These are phyloP conservation scores for Cataglyphis albicans DNA, from an alignment of 2,888 invertebrate genomes.

Conservation along the genomic window DNA sequence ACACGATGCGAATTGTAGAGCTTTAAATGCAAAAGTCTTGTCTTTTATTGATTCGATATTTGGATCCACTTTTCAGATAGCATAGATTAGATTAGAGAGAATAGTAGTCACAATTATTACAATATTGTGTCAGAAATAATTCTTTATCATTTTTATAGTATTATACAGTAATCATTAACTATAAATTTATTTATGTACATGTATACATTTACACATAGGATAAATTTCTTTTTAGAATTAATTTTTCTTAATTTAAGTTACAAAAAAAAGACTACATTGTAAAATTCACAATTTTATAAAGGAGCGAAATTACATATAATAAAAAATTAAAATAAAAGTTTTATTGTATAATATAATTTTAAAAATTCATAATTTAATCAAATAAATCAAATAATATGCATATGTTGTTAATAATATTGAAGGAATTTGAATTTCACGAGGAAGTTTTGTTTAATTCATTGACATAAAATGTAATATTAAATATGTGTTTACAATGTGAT, in stretches of 20 bases:
- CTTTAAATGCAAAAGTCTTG: constrained; percentile 89
- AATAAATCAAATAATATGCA: neutral
- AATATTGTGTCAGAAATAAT: constrained; percentile 7
- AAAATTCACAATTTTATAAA: neutral
- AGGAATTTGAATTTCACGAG: neutral
- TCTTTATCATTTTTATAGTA: constrained; percentile 23
- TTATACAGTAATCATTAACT: constrained; percentile 26
- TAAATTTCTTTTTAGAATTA: neutral
- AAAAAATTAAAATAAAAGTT: neutral
- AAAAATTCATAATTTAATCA: neutral
- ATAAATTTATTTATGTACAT: constrained; percentile 5
- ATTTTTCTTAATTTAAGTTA: constrained; percentile 11
- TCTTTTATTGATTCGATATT: constrained; percentile 86
- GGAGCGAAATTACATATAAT: neutral
- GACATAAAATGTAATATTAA: neutral
- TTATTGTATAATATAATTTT: constrained; percentile 9
- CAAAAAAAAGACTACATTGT: neutral
- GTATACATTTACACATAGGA: constrained; percentile 7
- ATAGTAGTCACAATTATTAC: neutral
- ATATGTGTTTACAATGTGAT: neutral
- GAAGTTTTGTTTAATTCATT: neutral
- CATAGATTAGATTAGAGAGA: constrained; percentile 4
- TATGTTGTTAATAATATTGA: constrained; percentile 1
- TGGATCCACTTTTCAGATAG: constrained; percentile 29
- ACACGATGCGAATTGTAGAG: constrained; percentile 89